A percentile compares a stretch with the other conserved stretches of the same genome.
These are phyloP conservation scores for Mythimna pallens DNA, from an alignment of 2,888 invertebrate genomes.

Conservation along the genomic window DNA sequence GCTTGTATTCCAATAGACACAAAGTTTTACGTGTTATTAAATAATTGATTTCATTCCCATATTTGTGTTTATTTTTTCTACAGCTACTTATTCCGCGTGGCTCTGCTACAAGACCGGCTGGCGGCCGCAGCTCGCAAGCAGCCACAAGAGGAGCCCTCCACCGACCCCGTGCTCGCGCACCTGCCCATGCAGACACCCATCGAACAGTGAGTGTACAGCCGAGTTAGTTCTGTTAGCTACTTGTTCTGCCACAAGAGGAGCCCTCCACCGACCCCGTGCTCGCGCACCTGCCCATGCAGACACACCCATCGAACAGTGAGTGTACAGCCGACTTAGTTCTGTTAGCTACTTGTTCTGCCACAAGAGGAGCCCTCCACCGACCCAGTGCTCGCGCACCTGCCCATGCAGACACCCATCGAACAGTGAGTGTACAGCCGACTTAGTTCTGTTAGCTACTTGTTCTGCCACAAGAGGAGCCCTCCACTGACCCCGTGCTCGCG, in stretches of 20 bases:
- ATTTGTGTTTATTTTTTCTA: constrained; percentile 8
- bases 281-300: constrained; percentile 14
- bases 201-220: constrained; percentile 34
- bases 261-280: constrained; percentile 3
- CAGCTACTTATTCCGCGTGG: constrained; percentile 95
- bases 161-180: constrained; percentile 84
- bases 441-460: neutral
- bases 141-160: constrained; percentile 69
- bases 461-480: constrained; percentile 1
- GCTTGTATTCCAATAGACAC: too few species aligned
- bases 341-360: too few species aligned
- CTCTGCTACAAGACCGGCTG: constrained; percentile 94
- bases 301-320: constrained; percentile 55
- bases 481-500: neutral
- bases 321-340: too few species aligned
- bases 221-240: neutral
- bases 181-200: constrained; percentile 76
- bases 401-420: constrained; percentile 49
- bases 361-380: too few species aligned
- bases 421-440: constrained; percentile 70
- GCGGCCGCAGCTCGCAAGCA: constrained; percentile 92
- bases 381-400: too few species aligned
- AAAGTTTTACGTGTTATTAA: too few species aligned
- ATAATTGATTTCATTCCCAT: neutral
- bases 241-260: neutral